These are phyloP conservation scores for Poeciliopsis gracilis DNA, from an alignment of 2,797 vertebrate species.

Conservation along the genomic window DNA sequence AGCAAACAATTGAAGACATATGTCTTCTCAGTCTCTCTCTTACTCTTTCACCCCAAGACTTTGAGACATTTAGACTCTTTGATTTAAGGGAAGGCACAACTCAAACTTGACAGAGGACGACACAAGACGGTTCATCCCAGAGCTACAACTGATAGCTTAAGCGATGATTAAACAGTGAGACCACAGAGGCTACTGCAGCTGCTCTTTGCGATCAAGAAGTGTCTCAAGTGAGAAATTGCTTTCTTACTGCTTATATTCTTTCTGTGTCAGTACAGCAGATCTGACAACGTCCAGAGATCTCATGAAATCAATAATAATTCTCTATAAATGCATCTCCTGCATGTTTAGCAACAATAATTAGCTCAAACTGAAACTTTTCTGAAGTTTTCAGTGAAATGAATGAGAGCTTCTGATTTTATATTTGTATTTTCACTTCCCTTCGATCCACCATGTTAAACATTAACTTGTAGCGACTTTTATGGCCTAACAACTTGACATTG, in stretches of 20 bases:
- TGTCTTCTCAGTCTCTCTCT: background rate
- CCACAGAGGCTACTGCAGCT: background rate
- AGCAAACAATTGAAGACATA: background rate
- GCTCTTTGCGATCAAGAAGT: background rate
- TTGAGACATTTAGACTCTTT: background rate
- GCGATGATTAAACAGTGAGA: background rate
- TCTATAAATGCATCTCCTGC: background rate
- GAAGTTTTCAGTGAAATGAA: background rate
- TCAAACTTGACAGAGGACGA: background rate
- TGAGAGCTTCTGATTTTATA: background rate
- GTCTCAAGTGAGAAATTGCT: background rate
- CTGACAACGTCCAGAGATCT: background rate
- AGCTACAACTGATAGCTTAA: background rate
- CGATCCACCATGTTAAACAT: background rate
- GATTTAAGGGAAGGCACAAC: background rate
- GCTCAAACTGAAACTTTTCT: background rate
- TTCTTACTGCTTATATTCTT: background rate
- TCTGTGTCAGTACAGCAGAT: background rate
- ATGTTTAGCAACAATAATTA: background rate
- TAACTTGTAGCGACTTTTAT: background rate
- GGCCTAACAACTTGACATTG: background rate
- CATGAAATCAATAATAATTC: background rate
- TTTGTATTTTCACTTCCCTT: background rate
- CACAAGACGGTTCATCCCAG: background rate
- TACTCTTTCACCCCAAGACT: background rate